phyloP scores from a whole-genome alignment of 2,888 invertebrate genomes.

The Isoperla grammatica region DNA sequence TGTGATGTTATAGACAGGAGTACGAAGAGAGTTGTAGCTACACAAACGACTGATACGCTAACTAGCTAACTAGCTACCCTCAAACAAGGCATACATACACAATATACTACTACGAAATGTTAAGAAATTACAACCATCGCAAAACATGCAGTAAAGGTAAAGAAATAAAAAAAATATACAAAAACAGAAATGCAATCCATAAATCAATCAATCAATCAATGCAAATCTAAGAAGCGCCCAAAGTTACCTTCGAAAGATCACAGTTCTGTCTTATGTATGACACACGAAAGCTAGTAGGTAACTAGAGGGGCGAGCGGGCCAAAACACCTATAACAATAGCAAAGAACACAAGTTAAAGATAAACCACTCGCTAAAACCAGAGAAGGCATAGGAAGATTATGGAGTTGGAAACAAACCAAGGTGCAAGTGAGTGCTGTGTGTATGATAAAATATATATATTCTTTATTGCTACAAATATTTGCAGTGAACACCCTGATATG shows the following conservation, averaged over 20 bases:
- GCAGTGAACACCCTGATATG: neutral
- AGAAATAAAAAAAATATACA: too few species aligned
- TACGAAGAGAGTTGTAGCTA: too few species aligned
- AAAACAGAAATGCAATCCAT: neutral
- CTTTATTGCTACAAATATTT: neutral
- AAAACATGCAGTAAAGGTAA: too few species aligned
- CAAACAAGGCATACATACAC: too few species aligned
- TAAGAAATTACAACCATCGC: too few species aligned
- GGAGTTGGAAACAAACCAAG: neutral
- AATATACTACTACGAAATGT: too few species aligned
- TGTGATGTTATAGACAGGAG: too few species aligned
- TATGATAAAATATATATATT: neutral
- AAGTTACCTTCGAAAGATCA: neutral
- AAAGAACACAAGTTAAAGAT: neutral
- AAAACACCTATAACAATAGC: constrained; percentile 2
- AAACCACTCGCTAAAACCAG: neutral
- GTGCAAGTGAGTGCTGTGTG: neutral
- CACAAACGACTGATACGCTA: too few species aligned
- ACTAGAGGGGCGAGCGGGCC: neutral
- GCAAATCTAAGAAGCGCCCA: neutral
- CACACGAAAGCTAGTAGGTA: neutral
- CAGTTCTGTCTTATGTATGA: neutral
- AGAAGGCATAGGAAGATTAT: neutral
- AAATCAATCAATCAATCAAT: neutral
- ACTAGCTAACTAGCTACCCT: too few species aligned